These are phyloP conservation scores for Globodera ellingtonae DNA, from an alignment of 1,140 invertebrate genomes.

Conservation along the genomic window DNA sequence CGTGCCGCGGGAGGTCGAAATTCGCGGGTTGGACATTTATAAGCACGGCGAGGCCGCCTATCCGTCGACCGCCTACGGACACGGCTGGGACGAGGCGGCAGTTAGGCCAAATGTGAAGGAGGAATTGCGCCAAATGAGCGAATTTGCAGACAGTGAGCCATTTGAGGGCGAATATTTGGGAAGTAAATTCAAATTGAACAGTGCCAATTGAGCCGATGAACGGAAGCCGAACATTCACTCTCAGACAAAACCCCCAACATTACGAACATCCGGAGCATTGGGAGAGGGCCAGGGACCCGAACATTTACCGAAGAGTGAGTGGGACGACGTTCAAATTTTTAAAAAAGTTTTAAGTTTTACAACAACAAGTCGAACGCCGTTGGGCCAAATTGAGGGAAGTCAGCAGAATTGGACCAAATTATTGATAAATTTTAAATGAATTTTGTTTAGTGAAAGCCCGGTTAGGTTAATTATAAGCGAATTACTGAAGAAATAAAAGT, in stretches of 20 bases:
- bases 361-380: background rate
- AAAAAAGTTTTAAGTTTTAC: background rate
- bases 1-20: slow-evolving; percentile 68
- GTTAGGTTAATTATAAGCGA: no score
- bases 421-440: slow-evolving; percentile 5
- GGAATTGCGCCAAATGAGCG: slow-evolving; percentile 6
- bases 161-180: background rate
- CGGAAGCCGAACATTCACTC: slow-evolving; percentile 4
- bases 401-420: no score
- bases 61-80: slow-evolving; percentile 67
- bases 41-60: slow-evolving; percentile 70
- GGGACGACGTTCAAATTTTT: background rate
- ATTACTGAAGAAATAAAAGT: slow-evolving; percentile 1
- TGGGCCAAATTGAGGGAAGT: background rate
- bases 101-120: background rate
- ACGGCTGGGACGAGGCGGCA: slow-evolving; percentile 65
- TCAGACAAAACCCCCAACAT: slow-evolving; percentile 19
- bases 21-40: slow-evolving; percentile 69
- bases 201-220: slow-evolving; percentile 17
- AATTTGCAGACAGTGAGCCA: background rate
- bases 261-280: slow-evolving; percentile 39
- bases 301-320: slow-evolving; percentile 28
- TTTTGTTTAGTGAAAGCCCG: background rate
- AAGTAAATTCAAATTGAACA: background rate
- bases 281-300: slow-evolving; percentile 25